Evolutionary conservation across 2,888 invertebrate species (phyloP), one percentile per base, ranked within the genome.

Genomic region (Parelbella ahira): DNA sequence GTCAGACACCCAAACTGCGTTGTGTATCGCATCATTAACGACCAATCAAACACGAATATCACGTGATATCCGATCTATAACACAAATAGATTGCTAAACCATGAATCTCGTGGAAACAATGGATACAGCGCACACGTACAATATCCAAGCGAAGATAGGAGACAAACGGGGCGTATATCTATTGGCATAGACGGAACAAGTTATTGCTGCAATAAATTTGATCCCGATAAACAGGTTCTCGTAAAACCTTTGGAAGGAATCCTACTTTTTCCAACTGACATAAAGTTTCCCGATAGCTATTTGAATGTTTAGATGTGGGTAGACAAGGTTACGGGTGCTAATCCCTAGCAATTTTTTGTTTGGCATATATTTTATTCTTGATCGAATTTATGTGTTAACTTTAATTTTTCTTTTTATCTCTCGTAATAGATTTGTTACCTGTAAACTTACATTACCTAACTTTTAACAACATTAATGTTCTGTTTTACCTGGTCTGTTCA

Each of bases 121-220:
- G 28, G 42, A 15, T 28, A 6, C 28, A 28, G 41, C 9, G 20
- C 12, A 21, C 20, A 27, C 20, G 20, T 37, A 37, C 37, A 27
- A 42, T 34, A 34, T 23, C 42, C 33, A 7, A 28, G 11, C 32
- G 41, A 37, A 27, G 37, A 42, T 42, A 28, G 28, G 34, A 47
- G 42, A 45, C 37, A 42, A 39, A 39, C 39, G 36, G 37, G 43
- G 33, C 33, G 21, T 24, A 39, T 28, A 45, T 39, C 37, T 43
- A 42, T 48, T 48, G 43, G 39, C 41, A 48, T 51, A 45, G 42
- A 48, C 42, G 46, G 45, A 33, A 53, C 51, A 50, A 63, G 60
- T 71, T 74, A 75, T 74, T 66, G 69, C 55, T 25, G 57, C 59
- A 61, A 73, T 75, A 75, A 74, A 73, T 73, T 66, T 54, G 51